A percentile compares a stretch with the other conserved stretches of the same genome.
phyloP scores from a whole-genome alignment of 1,140 invertebrate species.

The Drosophila equinoxialis region DNA sequence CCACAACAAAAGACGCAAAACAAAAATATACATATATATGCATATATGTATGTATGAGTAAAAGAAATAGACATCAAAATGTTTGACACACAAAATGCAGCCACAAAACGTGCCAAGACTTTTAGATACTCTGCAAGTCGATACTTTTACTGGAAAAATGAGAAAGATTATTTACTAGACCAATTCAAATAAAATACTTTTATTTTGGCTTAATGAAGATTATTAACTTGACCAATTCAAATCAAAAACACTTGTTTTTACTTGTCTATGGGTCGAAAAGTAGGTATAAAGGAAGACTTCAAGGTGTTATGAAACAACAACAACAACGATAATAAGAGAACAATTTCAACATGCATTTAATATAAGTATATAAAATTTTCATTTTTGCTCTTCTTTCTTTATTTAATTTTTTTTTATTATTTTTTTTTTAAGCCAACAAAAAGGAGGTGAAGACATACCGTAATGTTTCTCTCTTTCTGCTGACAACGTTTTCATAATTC shows the following conservation, averaged over 20 bases:
- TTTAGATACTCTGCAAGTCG: background rate
- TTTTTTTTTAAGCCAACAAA: background rate
- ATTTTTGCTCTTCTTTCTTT: background rate
- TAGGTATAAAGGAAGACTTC: background rate
- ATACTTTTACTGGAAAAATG: too few species aligned
- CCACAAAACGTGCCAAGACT: background rate
- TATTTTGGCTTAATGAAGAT: too few species aligned
- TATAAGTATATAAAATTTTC: background rate
- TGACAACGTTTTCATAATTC: slow-evolving; percentile 25
- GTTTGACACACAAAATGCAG: slow-evolving; percentile 32
- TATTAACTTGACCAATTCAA: too few species aligned
- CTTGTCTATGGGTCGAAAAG: too few species aligned
- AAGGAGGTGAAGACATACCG: slow-evolving; percentile 9
- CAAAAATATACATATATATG: background rate
- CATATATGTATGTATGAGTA: too few species aligned
- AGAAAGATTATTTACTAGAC: too few species aligned
- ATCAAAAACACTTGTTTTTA: too few species aligned
- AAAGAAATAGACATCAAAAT: slow-evolving; percentile 39
- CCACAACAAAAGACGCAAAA: slow-evolving; percentile 57
- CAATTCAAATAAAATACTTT: too few species aligned
- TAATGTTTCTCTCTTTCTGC: background rate
- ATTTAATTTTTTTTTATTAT: background rate
- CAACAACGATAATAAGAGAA: background rate
- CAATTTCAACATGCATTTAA: background rate
- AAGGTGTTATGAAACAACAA: slow-evolving; percentile 9